Evolutionary conservation across 2,113 vertebrate species (phyloP), one percentile per base, ranked within the genome.

Genomic region (Antennarius striatus): DNA sequence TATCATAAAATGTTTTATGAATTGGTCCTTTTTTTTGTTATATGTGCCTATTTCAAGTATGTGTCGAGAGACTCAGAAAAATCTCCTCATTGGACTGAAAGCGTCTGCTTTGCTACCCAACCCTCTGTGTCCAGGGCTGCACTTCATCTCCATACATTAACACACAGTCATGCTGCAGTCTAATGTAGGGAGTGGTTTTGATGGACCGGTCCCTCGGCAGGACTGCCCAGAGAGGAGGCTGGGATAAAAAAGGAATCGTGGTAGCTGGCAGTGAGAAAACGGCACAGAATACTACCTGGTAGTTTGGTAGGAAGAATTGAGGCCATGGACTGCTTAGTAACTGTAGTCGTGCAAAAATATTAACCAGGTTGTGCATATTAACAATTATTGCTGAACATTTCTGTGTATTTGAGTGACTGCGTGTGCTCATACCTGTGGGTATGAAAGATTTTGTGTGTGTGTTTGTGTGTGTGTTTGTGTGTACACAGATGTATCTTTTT

Each of bases 331-430:
- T 77, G 80, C 72, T 83, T 85, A 83, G 73, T 87, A 78, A 84
- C 86, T 84, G 75, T 84, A 84, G 75, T 83, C 52, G 81, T 88
- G 76, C 82, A 87, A 87, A 87, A 86, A 83, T 84, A 89, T 86
- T 89, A 89, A 89, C 87, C 81, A 78, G 81, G 65, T 83, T 89
- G 87, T 89, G 90, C 84, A 83, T 86, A 89, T 88, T 86, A 87
- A 86, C 81, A 84, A 79, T 80, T 73, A 81, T 86, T 79, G 81
- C 74, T 51, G 75, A 83, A 83, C 75, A 78, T 61, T 76, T 84
- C 30, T 71, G 77, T 79, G 82, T 88, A 75, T 76, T 63, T 79
- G 74, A 66, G 60, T 72, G 71, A 73, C 39, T 70, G 79, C 32
- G 32, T 10, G 66, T 79, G 63, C 63, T 77, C 56, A 58, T 77